phyloP scores from a whole-genome alignment of 2,113 vertebrate genomes.

The Spizaetus ornatus region DNA sequence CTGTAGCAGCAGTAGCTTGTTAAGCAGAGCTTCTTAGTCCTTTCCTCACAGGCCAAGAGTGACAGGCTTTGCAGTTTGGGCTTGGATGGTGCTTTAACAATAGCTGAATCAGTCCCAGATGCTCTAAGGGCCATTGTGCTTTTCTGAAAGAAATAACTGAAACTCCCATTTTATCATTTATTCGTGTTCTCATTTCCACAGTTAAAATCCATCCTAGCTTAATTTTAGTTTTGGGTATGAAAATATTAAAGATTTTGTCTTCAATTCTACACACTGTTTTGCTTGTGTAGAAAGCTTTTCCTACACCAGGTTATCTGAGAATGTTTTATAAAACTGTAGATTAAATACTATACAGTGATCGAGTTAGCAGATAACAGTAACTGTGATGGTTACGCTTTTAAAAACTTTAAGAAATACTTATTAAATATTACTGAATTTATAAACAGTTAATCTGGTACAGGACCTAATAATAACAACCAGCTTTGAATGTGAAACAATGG shows the following conservation, averaged over 20 bases:
- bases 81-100: background rate
- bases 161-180: background rate
- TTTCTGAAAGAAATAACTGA: background rate
- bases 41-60: background rate
- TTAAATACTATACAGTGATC: background rate
- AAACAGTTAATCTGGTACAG: background rate
- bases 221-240: background rate
- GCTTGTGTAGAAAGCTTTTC: background rate
- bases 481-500: background rate
- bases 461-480: background rate
- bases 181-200: background rate
- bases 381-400: background rate
- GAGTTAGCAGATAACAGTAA: background rate
- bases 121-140: background rate
- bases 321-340: background rate
- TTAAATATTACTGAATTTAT: background rate
- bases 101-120: accelerated
- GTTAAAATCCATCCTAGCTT: background rate
- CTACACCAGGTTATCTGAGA: background rate
- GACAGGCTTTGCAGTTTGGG: background rate
- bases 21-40: background rate
- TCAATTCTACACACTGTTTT: background rate
- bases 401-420: background rate
- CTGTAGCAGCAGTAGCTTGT: background rate
- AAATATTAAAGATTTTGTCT: background rate